Conservation (phyloP, 2,113 vertebrate genomes). For the pig (Sus scrofa) region DNA sequence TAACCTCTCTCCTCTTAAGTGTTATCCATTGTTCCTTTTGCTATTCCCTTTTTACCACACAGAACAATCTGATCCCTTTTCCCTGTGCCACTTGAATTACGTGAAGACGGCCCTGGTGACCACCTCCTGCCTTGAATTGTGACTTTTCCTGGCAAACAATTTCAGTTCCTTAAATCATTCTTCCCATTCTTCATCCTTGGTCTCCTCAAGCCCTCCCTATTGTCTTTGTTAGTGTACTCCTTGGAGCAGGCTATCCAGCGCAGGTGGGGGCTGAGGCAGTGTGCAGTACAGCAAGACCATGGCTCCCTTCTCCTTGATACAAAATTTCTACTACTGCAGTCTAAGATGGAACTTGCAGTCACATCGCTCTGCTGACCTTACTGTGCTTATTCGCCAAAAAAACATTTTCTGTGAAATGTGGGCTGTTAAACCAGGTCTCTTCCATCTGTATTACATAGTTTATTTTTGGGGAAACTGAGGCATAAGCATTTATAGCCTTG, state of each 20-base stretch:
- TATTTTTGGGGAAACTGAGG: conserved; percentile 11
- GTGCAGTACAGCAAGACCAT: conserved; percentile 9
- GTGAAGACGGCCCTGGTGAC: background rate
- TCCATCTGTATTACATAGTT: background rate
- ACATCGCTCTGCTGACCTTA: background rate
- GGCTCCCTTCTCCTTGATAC: conserved; percentile 49
- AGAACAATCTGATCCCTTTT: conserved; percentile 13
- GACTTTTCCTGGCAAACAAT: conserved; percentile 13
- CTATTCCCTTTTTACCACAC: background rate
- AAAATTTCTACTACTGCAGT: conserved; percentile 57
- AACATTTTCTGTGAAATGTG: background rate
- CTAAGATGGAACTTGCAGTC: background rate
- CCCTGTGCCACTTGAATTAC: background rate
- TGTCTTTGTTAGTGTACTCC: conserved; percentile 26
- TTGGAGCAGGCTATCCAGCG: background rate
- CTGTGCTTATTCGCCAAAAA: conserved; percentile 28
- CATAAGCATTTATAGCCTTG: background rate
- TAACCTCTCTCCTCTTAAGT: conserved; percentile 44
- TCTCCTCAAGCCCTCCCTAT: background rate
- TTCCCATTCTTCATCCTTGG: background rate
- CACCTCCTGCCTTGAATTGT: background rate
- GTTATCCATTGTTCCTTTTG: conserved; percentile 31
- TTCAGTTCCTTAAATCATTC: background rate
- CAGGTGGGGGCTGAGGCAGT: background rate
- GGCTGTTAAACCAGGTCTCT: background rate